A percentile compares a stretch with the other conserved stretches of the same genome.
phyloP scores from a whole-genome alignment of 2,113 vertebrate species.

The Bettongia penicillata region DNA sequence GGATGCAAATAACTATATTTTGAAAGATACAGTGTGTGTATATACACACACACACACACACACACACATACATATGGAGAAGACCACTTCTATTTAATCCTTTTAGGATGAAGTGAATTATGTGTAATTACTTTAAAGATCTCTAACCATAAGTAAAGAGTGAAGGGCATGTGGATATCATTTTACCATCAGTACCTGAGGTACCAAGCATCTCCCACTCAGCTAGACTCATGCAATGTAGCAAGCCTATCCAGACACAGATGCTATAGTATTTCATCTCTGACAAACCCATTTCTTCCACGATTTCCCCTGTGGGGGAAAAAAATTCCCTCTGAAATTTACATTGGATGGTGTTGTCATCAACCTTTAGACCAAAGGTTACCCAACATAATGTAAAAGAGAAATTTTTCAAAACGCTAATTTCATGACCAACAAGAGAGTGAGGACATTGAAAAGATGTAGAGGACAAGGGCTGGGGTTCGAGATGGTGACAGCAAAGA shows the following conservation, averaged over 20 bases:
- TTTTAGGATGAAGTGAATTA: not conserved
- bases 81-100: not conserved
- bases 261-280: not conserved
- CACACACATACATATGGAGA: too few relatives aligned
- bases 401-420: not conserved
- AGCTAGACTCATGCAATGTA: not conserved
- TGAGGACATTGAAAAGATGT: not conserved
- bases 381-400: not conserved
- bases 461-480: not conserved
- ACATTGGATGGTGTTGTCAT: not conserved
- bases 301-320: not conserved
- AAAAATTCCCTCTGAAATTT: not conserved
- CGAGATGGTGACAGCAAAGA: not conserved
- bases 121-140: not conserved
- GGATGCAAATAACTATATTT: not conserved
- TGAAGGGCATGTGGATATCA: not conserved
- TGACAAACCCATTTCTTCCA: not conserved
- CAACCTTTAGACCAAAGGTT: not conserved
- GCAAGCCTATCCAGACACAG: not conserved
- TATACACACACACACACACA: too few relatives aligned
- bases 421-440: not conserved
- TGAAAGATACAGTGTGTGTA: not conserved
- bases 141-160: not conserved
- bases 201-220: not conserved
- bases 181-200: not conserved